Conservation (phyloP, 2,888 invertebrate genomes). For the Polymixis flavicincta region DNA sequence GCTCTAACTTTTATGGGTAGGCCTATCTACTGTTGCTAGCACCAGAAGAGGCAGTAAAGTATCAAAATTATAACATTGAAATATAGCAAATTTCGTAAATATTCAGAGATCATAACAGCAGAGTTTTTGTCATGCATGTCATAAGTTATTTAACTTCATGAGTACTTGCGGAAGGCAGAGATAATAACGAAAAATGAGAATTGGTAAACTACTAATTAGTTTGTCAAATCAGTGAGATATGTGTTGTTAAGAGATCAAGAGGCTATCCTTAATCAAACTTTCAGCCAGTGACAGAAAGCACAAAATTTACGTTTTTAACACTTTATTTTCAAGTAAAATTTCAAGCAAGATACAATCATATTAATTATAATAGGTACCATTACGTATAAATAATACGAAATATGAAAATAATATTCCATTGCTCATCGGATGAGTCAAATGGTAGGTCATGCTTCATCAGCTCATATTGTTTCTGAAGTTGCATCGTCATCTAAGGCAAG, state of each 20-base stretch:
- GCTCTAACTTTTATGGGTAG: not conserved
- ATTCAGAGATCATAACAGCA: no score
- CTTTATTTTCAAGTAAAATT: slow-evolving; percentile 18
- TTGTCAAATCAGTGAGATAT: not conserved
- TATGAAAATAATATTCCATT: not conserved
- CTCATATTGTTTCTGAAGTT: not conserved
- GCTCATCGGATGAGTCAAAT: not conserved
- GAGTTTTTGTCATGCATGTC: not conserved
- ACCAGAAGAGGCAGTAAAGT: not conserved
- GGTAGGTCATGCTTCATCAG: not conserved
- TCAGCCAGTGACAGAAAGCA: not conserved
- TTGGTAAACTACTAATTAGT: not conserved
- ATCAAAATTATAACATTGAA: not conserved
- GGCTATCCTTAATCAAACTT: not conserved
- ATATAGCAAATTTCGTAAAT: not conserved
- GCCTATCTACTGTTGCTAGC: not conserved
- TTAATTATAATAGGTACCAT: not conserved
- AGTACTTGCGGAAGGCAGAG: not conserved
- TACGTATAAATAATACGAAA: not conserved
- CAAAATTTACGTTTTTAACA: no score
- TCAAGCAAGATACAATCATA: not conserved
- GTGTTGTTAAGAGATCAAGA: not conserved
- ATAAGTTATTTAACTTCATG: not conserved
- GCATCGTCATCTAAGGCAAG: not conserved
- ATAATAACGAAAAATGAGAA: not conserved